Conservation (phyloP, 2,113 vertebrate genomes). For the Clarias macrocephalus region DNA sequence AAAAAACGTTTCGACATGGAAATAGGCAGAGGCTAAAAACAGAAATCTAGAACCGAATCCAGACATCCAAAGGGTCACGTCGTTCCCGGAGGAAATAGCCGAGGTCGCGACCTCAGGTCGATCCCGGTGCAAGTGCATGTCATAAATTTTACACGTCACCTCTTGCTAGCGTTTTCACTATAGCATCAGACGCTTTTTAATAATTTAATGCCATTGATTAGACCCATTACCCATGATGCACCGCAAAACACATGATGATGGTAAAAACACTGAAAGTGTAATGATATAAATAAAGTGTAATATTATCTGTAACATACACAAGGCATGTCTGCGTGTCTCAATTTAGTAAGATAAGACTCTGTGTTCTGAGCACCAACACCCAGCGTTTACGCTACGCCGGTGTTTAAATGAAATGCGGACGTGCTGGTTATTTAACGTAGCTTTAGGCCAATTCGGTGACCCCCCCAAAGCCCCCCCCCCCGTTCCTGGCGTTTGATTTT, state of each 20-base stretch:
- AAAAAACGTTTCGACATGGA: not conserved
- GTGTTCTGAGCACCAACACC: not conserved
- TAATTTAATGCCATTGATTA: not conserved
- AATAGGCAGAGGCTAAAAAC: not conserved
- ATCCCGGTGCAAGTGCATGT: not conserved
- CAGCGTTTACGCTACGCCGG: not conserved
- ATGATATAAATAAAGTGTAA: not conserved
- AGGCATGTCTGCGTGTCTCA: not conserved
- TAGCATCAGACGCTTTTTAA: not conserved
- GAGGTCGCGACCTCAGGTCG: slow-evolving; percentile 20
- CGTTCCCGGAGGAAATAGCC: not conserved
- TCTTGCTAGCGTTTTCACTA: not conserved
- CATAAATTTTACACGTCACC: not conserved
- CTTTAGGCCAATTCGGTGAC: not conserved
- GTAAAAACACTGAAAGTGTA: not conserved
- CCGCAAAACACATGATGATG: not conserved
- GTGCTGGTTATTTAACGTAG: slow-evolving; percentile 9
- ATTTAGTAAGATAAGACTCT: not conserved
- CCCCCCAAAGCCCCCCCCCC: not conserved
- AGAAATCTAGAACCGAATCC: not conserved
- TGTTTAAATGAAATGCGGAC: not conserved
- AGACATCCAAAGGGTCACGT: not conserved
- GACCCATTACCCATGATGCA: not conserved
- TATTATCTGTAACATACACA: not conserved
- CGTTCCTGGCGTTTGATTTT: not conserved